A percentile compares a stretch with the other conserved stretches of the same genome.
These are phyloP conservation scores for Merops nubicus DNA, from an alignment of 2,113 vertebrate genomes.

Conservation along the genomic window DNA sequence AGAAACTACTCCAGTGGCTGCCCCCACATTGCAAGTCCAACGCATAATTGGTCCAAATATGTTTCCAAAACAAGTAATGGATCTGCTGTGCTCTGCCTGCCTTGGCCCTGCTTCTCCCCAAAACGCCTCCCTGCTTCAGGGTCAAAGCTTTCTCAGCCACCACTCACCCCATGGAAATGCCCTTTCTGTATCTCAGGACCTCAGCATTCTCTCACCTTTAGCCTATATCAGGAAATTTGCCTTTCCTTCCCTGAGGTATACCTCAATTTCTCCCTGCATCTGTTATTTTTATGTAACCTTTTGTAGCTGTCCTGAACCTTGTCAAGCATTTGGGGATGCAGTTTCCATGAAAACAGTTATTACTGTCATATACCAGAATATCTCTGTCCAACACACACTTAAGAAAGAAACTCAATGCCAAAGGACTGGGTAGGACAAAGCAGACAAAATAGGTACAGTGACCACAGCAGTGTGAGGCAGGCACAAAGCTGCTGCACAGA, in stretches of 20 bases:
- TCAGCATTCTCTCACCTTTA: background rate
- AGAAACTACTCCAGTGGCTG: background rate
- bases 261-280: background rate
- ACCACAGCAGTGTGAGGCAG: background rate
- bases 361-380: background rate
- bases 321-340: background rate
- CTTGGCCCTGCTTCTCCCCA: fast-evolving
- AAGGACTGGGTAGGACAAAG: background rate
- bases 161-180: fast-evolving
- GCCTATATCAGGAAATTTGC: fast-evolving
- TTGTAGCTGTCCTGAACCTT: background rate
- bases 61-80: background rate
- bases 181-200: background rate
- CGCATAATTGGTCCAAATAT: background rate
- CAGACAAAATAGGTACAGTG: background rate
- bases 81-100: background rate
- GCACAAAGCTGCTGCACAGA: background rate
- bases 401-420: background rate
- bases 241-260: background rate
- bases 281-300: background rate
- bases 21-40: background rate
- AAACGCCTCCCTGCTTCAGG: fast-evolving
- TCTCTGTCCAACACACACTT: fast-evolving
- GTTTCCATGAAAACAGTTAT: background rate
- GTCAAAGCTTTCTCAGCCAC: background rate